Percentiles rank a stretch among this genome's conserved stretches.
Evolutionary conservation across 1,140 invertebrate species (phyloP).

Genomic region (Brachionus asplanchnoidis): DNA sequence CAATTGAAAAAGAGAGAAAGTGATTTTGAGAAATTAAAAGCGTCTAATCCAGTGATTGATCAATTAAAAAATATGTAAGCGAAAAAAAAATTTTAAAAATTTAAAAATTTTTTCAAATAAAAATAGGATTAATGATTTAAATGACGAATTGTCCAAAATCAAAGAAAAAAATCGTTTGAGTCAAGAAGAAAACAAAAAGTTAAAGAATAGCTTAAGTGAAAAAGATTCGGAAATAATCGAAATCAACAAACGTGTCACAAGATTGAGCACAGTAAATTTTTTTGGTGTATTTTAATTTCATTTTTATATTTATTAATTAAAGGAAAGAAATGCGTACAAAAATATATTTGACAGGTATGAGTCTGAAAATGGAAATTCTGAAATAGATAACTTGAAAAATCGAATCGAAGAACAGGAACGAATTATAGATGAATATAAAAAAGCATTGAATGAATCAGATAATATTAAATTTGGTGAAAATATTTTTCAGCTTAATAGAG

Average conservation of each 20-base stretch:
- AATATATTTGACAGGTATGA: conserved; percentile 31
- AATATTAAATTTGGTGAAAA: neutral
- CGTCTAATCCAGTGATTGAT: neutral
- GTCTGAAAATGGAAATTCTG: neutral
- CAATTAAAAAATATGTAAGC: conserved; percentile 9
- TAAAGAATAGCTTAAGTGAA: neutral
- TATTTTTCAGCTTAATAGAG: neutral
- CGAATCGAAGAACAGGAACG: neutral
- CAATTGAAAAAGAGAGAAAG: neutral
- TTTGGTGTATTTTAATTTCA: too few species aligned
- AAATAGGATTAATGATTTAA: neutral
- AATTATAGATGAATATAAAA: conserved; percentile 34
- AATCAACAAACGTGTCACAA: neutral
- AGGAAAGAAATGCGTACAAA: conserved; percentile 38
- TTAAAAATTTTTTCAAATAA: neutral
- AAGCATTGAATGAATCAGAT: conserved; percentile 10
- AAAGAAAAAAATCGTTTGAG: neutral
- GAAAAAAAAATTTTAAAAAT: neutral
- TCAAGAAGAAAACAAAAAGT: conserved; percentile 2
- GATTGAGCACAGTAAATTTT: neutral
- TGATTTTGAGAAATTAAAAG: neutral
- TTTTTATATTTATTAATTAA: neutral
- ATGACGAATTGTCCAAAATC: neutral
- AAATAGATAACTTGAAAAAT: neutral
- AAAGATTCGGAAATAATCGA: neutral